phyloP scores from a whole-genome alignment of 2,797 vertebrate species.

The Silurus lanzhouensis region DNA sequence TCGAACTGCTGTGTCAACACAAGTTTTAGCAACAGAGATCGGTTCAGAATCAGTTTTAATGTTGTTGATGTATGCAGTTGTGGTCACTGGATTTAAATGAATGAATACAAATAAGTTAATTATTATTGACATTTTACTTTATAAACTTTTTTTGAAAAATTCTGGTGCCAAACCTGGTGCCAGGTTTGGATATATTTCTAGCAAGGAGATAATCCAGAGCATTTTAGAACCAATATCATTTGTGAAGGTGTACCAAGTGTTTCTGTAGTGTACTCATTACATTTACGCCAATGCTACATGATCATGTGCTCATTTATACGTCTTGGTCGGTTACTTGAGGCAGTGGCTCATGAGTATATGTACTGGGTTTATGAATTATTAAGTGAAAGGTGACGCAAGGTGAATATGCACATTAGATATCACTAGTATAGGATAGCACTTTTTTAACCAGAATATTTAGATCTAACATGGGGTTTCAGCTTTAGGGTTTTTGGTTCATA shows the following conservation, averaged over 20 bases:
- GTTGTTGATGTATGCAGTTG: constrained; percentile 40
- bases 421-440: not conserved
- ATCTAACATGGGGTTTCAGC: too few species aligned
- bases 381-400: not conserved
- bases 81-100: constrained; percentile 31
- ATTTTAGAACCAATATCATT: not conserved
- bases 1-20: not conserved
- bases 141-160: too few species aligned
- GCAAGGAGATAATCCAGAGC: not conserved
- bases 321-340: not conserved
- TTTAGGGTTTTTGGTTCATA: not conserved
- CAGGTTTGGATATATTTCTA: not conserved
- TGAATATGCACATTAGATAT: not conserved
- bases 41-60: constrained; percentile 45
- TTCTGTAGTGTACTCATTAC: not conserved
- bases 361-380: not conserved
- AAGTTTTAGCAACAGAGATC: constrained; percentile 71
- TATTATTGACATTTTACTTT: too few species aligned
- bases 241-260: not conserved
- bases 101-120: too few species aligned
- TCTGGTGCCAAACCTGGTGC: not conserved
- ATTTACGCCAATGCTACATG: not conserved
- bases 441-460: not conserved
- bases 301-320: not conserved
- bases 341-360: not conserved